Percentiles rank a stretch among this genome's conserved stretches.
Conservation (phyloP, 2,113 vertebrate species). For the Mormyrus iriodes region DNA sequence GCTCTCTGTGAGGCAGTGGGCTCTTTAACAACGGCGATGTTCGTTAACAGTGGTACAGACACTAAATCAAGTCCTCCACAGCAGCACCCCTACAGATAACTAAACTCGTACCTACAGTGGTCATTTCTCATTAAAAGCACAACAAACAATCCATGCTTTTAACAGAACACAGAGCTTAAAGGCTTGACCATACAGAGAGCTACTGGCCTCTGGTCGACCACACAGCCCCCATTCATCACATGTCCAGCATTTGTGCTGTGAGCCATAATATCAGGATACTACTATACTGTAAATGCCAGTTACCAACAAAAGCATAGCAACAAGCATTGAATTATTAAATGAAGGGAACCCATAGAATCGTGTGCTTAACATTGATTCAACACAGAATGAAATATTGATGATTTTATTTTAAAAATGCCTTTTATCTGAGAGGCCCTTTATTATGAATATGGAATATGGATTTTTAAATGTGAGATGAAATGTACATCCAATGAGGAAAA, state of each 20-base stretch:
- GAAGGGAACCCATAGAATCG: background rate
- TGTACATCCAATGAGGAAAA: too few relatives aligned
- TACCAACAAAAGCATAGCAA: background rate
- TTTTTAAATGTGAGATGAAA: too few relatives aligned
- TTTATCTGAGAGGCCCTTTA: too few relatives aligned
- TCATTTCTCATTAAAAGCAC: background rate
- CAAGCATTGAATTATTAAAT: background rate
- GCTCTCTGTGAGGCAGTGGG: background rate
- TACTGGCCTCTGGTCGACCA: too few relatives aligned
- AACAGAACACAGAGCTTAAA: background rate
- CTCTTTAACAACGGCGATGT: background rate
- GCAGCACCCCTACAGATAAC: background rate
- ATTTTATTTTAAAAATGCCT: too few relatives aligned
- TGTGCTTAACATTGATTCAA: background rate
- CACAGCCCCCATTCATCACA: background rate
- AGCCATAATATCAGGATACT: background rate
- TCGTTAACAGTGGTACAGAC: background rate
- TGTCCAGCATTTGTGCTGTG: background rate
- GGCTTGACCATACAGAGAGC: background rate
- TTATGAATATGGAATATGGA: too few relatives aligned
- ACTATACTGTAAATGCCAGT: background rate
- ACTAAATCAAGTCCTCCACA: background rate
- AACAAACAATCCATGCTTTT: background rate
- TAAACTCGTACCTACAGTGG: background rate
- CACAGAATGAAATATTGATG: background rate